Evolutionary conservation across 2,888 invertebrate species (phyloP).

Genomic region (Drosophila rubida): DNA sequence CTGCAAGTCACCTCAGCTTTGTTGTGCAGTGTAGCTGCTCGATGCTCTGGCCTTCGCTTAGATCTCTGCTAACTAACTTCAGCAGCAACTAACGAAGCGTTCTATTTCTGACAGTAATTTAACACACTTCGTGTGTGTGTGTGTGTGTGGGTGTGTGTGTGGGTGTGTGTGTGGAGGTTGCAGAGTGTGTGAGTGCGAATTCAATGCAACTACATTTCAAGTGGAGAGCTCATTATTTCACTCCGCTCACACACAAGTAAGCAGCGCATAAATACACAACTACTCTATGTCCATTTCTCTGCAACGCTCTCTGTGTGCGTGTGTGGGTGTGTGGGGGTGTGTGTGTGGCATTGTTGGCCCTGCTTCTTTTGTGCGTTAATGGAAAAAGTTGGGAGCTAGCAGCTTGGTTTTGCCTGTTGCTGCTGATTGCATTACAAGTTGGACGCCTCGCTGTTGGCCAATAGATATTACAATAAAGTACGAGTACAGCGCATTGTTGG

Average conservation of each 20-base stretch:
- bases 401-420: not conserved
- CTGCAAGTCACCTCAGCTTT: no score
- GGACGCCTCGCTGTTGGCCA: constrained; percentile 13
- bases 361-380: constrained; percentile 53
- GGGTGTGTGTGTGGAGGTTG: not conserved
- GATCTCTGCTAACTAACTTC: not conserved
- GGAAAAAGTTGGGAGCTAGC: constrained; percentile 55
- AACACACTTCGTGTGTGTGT: not conserved
- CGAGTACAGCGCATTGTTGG: constrained; percentile 45
- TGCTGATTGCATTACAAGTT: constrained; percentile 1
- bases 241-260: not conserved
- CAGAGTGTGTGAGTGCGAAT: not conserved
- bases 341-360: constrained; percentile 12
- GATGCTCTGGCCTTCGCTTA: not conserved
- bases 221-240: constrained; percentile 43
- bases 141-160: not conserved
- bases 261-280: constrained; percentile 1
- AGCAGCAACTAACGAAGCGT: not conserved
- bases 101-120: constrained; percentile 6
- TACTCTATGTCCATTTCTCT: not conserved
- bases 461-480: constrained; percentile 55
- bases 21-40: no score
- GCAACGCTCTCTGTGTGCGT: not conserved
- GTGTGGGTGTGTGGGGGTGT: constrained; percentile 5
- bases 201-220: constrained; percentile 31